Evolutionary conservation across 2,888 invertebrate species (phyloP), one percentile per base, ranked within the genome.

Genomic region (Lasius platythorax): DNA sequence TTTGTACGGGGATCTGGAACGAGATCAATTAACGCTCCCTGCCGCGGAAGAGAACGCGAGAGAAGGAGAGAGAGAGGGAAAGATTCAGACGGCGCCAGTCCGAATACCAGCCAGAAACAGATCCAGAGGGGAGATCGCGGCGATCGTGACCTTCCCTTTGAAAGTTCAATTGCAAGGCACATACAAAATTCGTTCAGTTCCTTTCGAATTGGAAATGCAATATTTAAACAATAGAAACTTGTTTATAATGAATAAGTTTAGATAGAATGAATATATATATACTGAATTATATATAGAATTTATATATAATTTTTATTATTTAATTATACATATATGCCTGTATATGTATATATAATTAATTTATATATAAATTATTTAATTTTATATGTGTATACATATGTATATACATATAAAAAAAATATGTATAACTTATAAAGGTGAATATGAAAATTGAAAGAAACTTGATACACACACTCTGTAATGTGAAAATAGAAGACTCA

Each of bases 51-150:
- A 56, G 64, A 53, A 50, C 64, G 40, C 64, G 40, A 50, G 28
- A 46, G 46, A 50, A 12, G 56, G 40, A 50, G 23, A 56, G 40
- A 40, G 23, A 64, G 30, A 23, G 3, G 6, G 28, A 46, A 15
- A 75, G 37, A 70, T n/a, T 85, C 89, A 88, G 89, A 88, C 89
- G 88, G 88, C 88, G 89, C 89, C 88, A 86, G 74, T 23, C 64
- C 75, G 78, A 82, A 81, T 85, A 61, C 82, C 76, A 75, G 58
- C 53, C 53, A 58, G 61, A 81, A 50, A 11, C 33, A 33, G 50
- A 50, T 53, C 50, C 50, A 37, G 68, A 30, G n/a, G 56, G 43
- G 43, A 43, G 79, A 61, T 74, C 46, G 28, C n/a, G 56, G 18
- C 53, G 63, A n/a, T 68, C 46, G 56, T 40, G 78, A 56, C 37